Evolutionary conservation across 2,888 invertebrate species (phyloP).

Genomic region (Erebia epiphron): DNA sequence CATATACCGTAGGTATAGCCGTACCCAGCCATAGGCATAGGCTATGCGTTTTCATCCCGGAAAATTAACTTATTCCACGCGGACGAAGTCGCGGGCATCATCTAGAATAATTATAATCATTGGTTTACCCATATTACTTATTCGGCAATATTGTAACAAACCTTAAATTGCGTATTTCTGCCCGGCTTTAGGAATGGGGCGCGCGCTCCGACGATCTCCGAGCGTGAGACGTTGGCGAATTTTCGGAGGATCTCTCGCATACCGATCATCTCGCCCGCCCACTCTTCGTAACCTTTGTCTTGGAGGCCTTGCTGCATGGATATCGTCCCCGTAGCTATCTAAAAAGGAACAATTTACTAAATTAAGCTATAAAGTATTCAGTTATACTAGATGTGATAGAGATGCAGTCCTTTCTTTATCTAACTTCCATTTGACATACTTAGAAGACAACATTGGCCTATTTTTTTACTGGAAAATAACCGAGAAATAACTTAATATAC

Average conservation of each 20-base stretch:
- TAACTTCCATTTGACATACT: too few species aligned
- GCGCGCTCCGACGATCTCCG: slow-evolving; percentile 93
- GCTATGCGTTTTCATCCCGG: too few species aligned
- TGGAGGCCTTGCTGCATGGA: slow-evolving; percentile 91
- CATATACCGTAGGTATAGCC: too few species aligned
- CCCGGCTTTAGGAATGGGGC: slow-evolving; percentile 97
- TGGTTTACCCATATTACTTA: too few species aligned
- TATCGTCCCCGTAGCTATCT: slow-evolving; percentile 85
- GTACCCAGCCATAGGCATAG: too few species aligned
- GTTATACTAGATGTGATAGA: too few species aligned
- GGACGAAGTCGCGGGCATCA: too few species aligned
- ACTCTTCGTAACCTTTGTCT: slow-evolving; percentile 95
- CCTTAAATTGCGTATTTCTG: slow-evolving; percentile 95
- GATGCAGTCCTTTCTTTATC: background rate
- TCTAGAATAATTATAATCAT: too few species aligned
- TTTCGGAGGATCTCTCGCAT: slow-evolving; percentile 93
- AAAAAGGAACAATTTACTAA: slow-evolving; percentile 18
- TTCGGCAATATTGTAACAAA: slow-evolving; percentile 53
- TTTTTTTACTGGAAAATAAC: too few species aligned
- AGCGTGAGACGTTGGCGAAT: slow-evolving; percentile 91
- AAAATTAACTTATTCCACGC: too few species aligned
- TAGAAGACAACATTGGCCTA: too few species aligned
- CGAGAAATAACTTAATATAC: background rate
- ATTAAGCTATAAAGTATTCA: too few species aligned
- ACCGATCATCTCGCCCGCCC: slow-evolving; percentile 97